Percentiles rank a stretch among this genome's conserved stretches.
Conservation (phyloP, 2,797 vertebrate species). For the Acanthurus lineatus region DNA sequence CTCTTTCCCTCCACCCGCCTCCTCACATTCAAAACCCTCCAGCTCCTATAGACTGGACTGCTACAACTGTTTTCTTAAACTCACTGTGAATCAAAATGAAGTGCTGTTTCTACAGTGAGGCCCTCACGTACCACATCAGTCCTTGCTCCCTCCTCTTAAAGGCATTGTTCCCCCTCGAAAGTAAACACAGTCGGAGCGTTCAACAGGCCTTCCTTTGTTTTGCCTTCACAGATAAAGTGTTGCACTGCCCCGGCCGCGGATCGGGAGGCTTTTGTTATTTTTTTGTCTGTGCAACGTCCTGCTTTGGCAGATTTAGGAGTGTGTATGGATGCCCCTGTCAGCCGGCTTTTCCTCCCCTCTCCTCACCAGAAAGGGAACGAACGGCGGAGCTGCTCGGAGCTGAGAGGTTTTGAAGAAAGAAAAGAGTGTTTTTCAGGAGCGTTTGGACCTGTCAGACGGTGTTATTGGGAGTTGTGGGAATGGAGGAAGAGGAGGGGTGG, state of each 20-base stretch:
- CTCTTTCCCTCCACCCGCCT: conserved; percentile 25
- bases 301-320: conserved; percentile 76
- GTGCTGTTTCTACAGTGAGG: conserved; percentile 42
- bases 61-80: conserved; percentile 70
- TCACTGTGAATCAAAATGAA: conserved; percentile 70
- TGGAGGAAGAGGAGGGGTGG: conserved; percentile 56
- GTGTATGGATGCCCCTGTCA: conserved; percentile 69
- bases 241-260: conserved; percentile 43
- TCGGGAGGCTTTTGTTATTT: conserved; percentile 70
- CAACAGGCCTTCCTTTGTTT: conserved; percentile 77
- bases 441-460: conserved; percentile 53
- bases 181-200: conserved; percentile 73
- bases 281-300: conserved; percentile 70
- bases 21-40: conserved; percentile 31
- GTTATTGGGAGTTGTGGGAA: conserved; percentile 71
- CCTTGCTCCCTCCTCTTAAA: conserved; percentile 67
- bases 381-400: conserved; percentile 27
- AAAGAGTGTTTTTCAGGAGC: conserved; percentile 39
- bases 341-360: conserved; percentile 64
- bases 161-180: conserved; percentile 77
- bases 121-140: conserved; percentile 74
- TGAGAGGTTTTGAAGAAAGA: conserved; percentile 35
- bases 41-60: conserved; percentile 21
- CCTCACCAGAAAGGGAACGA: conserved; percentile 27
- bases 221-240: conserved; percentile 73